A percentile compares a stretch with the other conserved stretches of the same genome.
Conservation (phyloP, 2,113 vertebrate genomes). For the Periophthalmus modestus region DNA sequence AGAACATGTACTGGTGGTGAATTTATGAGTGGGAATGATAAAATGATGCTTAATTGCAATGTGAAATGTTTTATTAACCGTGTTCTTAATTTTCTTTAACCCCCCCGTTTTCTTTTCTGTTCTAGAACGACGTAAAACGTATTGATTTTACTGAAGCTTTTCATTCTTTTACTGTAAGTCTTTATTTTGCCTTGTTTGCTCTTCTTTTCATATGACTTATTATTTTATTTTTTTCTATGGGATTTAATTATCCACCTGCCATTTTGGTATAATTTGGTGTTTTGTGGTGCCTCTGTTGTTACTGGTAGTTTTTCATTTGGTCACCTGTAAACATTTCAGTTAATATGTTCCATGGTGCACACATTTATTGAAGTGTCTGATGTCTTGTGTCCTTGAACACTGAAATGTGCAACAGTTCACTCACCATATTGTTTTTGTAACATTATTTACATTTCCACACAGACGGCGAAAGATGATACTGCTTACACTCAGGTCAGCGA, state of each 20-base stretch:
- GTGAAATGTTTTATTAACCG: constrained; percentile 68
- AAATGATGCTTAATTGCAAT: constrained; percentile 63
- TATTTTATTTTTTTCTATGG: constrained; percentile 47
- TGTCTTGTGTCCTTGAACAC: not conserved
- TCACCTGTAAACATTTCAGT: constrained; percentile 50
- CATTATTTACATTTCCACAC: not conserved
- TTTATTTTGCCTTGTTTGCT: constrained; percentile 76
- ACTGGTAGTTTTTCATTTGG: constrained; percentile 14
- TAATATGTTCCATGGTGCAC: constrained; percentile 6
- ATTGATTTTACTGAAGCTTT: constrained; percentile 86
- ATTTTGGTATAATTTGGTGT: constrained; percentile 12
- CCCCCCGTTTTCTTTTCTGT: constrained; percentile 72
- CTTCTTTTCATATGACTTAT: constrained; percentile 63
- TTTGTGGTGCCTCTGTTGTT: constrained; percentile 20
- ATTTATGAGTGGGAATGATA: constrained; percentile 2
- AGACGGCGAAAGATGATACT: constrained; percentile 79
- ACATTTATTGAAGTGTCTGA: not conserved
- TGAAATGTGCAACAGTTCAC: not conserved
- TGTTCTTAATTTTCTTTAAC: constrained; percentile 75
- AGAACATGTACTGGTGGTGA: not conserved
- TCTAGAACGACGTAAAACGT: constrained; percentile 86
- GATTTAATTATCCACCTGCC: constrained; percentile 32
- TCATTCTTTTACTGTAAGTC: constrained; percentile 87
- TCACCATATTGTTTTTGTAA: not conserved
- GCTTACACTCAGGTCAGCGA: constrained; percentile 80